phyloP scores from a whole-genome alignment of 1,140 invertebrate species.

The Himalopsyche phryganea region DNA sequence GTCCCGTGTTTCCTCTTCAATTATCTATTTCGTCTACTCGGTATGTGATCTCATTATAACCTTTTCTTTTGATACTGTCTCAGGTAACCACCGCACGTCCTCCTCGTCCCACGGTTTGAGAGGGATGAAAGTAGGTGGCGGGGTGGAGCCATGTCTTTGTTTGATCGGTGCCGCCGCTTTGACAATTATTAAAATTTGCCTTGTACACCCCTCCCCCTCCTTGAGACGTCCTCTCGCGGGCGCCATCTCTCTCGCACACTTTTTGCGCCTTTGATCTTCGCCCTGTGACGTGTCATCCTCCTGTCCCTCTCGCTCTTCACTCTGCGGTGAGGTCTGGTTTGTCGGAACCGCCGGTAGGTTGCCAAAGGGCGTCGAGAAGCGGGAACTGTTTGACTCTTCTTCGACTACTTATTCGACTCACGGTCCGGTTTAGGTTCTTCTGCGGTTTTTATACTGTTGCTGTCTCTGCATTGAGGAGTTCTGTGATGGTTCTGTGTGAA shows the following conservation, averaged over 20 bases:
- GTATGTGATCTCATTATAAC: too few species aligned
- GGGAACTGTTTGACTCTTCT: neutral
- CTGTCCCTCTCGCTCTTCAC: slow-evolving; percentile 42
- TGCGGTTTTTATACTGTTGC: neutral
- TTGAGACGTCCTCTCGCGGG: slow-evolving; percentile 35
- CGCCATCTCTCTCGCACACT: slow-evolving; percentile 44
- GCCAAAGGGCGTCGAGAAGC: neutral
- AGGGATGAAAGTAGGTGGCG: slow-evolving; percentile 17
- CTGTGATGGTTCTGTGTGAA: too few species aligned
- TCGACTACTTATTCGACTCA: neutral
- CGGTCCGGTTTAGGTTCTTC: neutral
- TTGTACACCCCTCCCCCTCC: slow-evolving; percentile 15
- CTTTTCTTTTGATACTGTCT: neutral
- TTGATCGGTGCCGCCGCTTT: slow-evolving; percentile 35
- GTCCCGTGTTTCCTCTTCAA: too few species aligned
- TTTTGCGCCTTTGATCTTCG: slow-evolving; percentile 27
- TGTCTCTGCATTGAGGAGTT: neutral
- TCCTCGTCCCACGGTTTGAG: slow-evolving; percentile 39
- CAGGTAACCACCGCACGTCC: slow-evolving; percentile 50
- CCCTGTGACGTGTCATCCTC: neutral
- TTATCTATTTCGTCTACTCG: too few species aligned
- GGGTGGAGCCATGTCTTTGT: slow-evolving; percentile 33
- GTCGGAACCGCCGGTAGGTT: too few species aligned
- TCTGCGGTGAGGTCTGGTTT: neutral
- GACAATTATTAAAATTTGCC: slow-evolving; percentile 37